A percentile compares a stretch with the other conserved stretches of the same genome.
Conservation (phyloP, 2,888 invertebrate species). For the Philaethria dido region DNA sequence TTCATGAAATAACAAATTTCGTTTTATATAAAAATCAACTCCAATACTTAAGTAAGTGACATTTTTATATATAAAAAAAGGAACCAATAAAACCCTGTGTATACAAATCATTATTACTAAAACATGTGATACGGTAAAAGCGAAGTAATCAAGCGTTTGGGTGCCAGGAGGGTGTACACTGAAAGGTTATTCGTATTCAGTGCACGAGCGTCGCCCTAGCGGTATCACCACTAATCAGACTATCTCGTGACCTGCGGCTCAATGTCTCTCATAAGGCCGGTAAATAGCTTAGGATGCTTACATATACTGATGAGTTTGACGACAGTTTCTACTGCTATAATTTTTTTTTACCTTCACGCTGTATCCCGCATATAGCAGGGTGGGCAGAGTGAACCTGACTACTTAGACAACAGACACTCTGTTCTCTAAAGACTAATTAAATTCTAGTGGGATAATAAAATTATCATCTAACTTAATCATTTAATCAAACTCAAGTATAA, state of each 20-base stretch:
- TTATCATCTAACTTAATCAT: background rate
- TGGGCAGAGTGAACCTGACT: too few relatives aligned
- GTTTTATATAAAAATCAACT: too few relatives aligned
- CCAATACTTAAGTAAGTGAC: too few relatives aligned
- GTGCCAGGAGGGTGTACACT: conserved; percentile 41
- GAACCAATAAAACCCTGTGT: background rate
- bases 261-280: conserved; percentile 26
- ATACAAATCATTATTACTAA: conserved; percentile 1
- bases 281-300: conserved; percentile 32
- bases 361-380: too few relatives aligned
- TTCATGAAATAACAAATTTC: too few relatives aligned
- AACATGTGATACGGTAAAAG: conserved; percentile 27
- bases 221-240: conserved; percentile 68
- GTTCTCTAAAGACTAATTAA: too few relatives aligned
- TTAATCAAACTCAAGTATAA: conserved; percentile 15
- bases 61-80: too few relatives aligned
- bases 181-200: conserved; percentile 43
- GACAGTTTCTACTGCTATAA: background rate
- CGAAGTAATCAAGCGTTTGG: conserved; percentile 37
- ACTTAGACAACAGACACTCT: too few relatives aligned
- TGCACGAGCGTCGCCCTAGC: conserved; percentile 50
- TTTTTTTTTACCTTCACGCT: too few relatives aligned
- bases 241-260: conserved; percentile 60
- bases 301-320: conserved; percentile 27
- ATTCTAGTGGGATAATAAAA: conserved; percentile 3